phyloP scores from a whole-genome alignment of 2,113 vertebrate genomes.

The Cervus canadensis region DNA sequence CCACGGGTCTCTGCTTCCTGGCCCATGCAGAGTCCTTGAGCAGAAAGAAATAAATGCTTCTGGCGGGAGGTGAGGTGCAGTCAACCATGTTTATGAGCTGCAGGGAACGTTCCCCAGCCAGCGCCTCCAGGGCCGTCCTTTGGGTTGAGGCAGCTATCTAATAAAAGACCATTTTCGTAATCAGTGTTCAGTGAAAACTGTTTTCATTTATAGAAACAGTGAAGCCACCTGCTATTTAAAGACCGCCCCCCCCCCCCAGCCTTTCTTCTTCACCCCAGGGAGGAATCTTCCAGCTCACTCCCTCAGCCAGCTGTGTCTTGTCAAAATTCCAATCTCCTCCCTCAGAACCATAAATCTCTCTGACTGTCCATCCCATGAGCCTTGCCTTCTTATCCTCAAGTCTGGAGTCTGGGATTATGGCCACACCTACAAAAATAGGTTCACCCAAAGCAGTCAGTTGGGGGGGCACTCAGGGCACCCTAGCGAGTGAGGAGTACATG shows the following conservation, averaged over 20 bases:
- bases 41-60: not conserved
- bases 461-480: slow-evolving; percentile 65
- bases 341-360: slow-evolving; percentile 63
- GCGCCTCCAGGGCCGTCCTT: not conserved
- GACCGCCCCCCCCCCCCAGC: slow-evolving; percentile 58
- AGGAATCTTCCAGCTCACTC: slow-evolving; percentile 71
- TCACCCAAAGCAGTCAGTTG: slow-evolving; percentile 65
- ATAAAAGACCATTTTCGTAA: slow-evolving; percentile 73
- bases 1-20: not conserved
- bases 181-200: slow-evolving; percentile 68
- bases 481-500: slow-evolving; percentile 58
- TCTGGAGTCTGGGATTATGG: not conserved
- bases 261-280: slow-evolving; percentile 65
- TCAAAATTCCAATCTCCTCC: slow-evolving; percentile 72
- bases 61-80: not conserved
- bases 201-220: slow-evolving; percentile 71
- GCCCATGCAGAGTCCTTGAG: not conserved
- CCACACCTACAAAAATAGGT: slow-evolving; percentile 65
- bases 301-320: slow-evolving; percentile 76
- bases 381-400: not conserved
- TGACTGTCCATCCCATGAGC: not conserved
- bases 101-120: not conserved
- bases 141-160: slow-evolving; percentile 48
- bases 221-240: slow-evolving; percentile 77
- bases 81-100: not conserved